These are phyloP conservation scores for Adrianichthys oophorus DNA, from an alignment of 2,797 vertebrate genomes.

Conservation along the genomic window DNA sequence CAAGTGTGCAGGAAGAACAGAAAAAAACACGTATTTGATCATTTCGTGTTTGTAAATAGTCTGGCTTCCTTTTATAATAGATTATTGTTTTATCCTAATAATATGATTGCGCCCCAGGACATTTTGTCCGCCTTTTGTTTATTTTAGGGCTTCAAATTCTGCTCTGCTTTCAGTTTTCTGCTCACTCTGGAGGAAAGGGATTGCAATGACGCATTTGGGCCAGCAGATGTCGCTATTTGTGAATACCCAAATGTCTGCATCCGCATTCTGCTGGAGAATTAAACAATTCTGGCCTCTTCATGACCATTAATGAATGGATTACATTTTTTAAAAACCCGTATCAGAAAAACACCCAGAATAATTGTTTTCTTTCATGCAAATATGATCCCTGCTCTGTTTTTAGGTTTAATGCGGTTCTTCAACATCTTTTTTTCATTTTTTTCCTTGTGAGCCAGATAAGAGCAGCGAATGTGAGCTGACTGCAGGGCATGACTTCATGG, in stretches of 20 bases:
- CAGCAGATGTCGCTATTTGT: slow-evolving; percentile 80
- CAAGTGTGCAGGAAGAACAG: not conserved
- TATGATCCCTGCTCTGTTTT: slow-evolving; percentile 30
- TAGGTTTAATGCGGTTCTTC: slow-evolving; percentile 73
- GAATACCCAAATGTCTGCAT: slow-evolving; percentile 49
- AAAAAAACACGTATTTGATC: not conserved
- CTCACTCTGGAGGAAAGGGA: no score
- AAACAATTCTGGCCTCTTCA: slow-evolving; percentile 2
- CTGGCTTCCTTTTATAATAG: no score
- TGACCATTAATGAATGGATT: not conserved
- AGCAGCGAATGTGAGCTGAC: slow-evolving; percentile 79
- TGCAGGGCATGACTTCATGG: slow-evolving; percentile 76
- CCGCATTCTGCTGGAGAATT: slow-evolving; percentile 44
- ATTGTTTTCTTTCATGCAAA: not conserved
- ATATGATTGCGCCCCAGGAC: no score
- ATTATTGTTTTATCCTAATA: no score
- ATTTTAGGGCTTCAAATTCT: no score
- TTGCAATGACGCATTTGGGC: slow-evolving; percentile 18
- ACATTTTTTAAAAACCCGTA: not conserved
- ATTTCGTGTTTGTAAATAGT: not conserved
- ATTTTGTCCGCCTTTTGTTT: no score
- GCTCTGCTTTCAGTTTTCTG: no score
- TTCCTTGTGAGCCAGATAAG: slow-evolving; percentile 39
- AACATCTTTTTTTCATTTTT: slow-evolving; percentile 59
- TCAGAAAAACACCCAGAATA: not conserved